phyloP scores from a whole-genome alignment of 1,140 invertebrate genomes.

The Bombus vancouverensis region DNA sequence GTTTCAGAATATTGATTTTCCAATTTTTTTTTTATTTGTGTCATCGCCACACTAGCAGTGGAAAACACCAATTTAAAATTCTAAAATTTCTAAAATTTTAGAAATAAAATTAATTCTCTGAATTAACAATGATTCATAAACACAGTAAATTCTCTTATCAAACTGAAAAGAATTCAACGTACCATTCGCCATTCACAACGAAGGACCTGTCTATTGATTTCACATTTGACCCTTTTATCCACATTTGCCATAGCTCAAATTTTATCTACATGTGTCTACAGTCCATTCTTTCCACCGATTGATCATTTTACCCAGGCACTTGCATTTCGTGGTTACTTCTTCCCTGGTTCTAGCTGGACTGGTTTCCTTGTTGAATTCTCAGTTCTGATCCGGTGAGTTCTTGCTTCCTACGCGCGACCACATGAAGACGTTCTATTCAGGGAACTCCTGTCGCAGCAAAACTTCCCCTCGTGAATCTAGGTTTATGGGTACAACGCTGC shows the following conservation, averaged over 20 bases:
- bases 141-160: neutral
- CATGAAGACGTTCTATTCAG: constrained; percentile 33
- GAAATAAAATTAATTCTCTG: neutral
- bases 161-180: neutral
- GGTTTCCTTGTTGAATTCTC: neutral
- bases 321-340: neutral
- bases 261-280: neutral
- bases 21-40: no score
- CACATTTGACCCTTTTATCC: constrained; percentile 12
- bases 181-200: no score
- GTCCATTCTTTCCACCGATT: neutral
- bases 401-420: neutral
- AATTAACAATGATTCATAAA: neutral
- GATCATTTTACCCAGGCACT: neutral
- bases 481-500: constrained; percentile 24
- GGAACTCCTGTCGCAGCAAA: constrained; percentile 23
- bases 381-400: constrained; percentile 5
- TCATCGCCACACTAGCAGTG: no score
- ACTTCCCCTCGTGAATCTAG: constrained; percentile 5
- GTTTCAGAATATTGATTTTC: no score
- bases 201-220: neutral
- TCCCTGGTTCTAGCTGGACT: neutral
- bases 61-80: no score
- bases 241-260: neutral
- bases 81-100: no score